phyloP scores from a whole-genome alignment of 2,113 vertebrate genomes.

The Microcebus lehilahytsara region DNA sequence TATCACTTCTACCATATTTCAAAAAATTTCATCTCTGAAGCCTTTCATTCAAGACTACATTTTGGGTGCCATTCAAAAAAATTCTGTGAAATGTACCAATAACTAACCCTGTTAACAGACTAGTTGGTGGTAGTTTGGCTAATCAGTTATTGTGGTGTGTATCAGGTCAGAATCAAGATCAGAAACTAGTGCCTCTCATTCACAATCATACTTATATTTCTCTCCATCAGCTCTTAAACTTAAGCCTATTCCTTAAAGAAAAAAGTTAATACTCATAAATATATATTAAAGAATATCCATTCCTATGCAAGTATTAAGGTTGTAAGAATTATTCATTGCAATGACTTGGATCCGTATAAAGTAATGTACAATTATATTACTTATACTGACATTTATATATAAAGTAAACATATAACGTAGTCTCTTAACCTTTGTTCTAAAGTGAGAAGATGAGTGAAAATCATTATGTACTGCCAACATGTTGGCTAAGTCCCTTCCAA shows the following conservation, averaged over 20 bases:
- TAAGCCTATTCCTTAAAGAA: neutral
- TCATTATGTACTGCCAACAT: neutral
- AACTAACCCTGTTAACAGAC: neutral
- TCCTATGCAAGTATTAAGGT: neutral
- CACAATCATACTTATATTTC: neutral
- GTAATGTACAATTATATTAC: neutral
- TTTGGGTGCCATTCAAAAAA: neutral
- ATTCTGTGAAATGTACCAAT: neutral
- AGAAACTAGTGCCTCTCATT: neutral
- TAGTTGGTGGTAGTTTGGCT: neutral
- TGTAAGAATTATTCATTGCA: neutral
- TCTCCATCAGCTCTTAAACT: neutral
- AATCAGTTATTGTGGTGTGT: neutral
- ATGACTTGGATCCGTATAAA: neutral
- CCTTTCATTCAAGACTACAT: neutral
- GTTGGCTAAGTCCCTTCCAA: neutral
- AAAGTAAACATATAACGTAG: neutral
- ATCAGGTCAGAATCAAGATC: neutral
- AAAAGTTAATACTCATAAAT: neutral
- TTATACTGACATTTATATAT: neutral
- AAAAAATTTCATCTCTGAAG: neutral
- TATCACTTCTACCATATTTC: neutral
- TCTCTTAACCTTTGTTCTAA: constrained; percentile 1
- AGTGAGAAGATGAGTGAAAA: neutral
- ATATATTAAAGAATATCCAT: neutral